Conservation (phyloP, 2,113 vertebrate species). For the Sinocyclocheilus rhinocerous region DNA sequence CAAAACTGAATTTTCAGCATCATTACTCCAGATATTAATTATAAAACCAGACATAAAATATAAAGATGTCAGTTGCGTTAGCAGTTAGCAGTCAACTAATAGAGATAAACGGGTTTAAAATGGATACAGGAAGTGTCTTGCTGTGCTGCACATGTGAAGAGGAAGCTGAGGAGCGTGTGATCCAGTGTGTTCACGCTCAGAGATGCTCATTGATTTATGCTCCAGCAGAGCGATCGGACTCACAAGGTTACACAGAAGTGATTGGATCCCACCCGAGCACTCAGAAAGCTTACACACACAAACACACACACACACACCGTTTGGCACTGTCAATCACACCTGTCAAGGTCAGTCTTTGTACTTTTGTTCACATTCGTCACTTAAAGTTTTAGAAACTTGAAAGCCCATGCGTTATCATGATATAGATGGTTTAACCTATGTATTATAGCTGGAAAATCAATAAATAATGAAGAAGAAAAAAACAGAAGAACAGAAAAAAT, state of each 20-base stretch:
- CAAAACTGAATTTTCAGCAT: not conserved
- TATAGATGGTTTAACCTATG: not conserved
- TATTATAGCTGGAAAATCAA: not conserved
- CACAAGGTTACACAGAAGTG: constrained; percentile 30
- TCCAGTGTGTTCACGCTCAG: not conserved
- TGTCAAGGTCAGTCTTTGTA: constrained; percentile 19
- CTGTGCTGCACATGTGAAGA: not conserved
- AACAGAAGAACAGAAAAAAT: too few species aligned
- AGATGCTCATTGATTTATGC: constrained; percentile 6
- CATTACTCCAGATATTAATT: not conserved
- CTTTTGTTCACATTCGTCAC: not conserved
- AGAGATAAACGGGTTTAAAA: not conserved
- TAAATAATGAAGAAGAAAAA: not conserved
- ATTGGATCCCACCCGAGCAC: not conserved
- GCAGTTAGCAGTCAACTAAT: not conserved
- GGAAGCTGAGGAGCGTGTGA: not conserved
- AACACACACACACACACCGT: not conserved
- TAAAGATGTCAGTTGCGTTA: not conserved
- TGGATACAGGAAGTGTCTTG: not conserved
- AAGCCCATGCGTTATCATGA: not conserved
- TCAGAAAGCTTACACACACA: not conserved
- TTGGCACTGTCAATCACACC: constrained; percentile 16
- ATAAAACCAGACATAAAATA: not conserved
- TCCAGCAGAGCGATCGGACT: not conserved
- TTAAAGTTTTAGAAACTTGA: constrained; percentile 10